These are phyloP conservation scores for Artibeus lituratus DNA, from an alignment of 2,797 vertebrate species.

Conservation along the genomic window DNA sequence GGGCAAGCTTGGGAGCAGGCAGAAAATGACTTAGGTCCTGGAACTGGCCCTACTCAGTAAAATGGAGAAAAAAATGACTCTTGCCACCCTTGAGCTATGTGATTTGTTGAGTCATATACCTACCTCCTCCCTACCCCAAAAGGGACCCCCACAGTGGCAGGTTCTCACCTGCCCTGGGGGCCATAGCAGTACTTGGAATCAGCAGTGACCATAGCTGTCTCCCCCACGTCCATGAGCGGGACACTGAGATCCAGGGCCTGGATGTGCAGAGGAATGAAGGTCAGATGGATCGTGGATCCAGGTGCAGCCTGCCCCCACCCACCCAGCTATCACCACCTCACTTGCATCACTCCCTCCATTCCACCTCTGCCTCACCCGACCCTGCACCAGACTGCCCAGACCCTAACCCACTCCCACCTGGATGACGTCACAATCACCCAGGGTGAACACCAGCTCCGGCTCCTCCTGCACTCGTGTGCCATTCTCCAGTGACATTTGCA, in stretches of 20 bases:
- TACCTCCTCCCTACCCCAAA: background rate
- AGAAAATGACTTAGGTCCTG: background rate
- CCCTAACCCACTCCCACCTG: constrained; percentile 84
- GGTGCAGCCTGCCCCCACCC: background rate
- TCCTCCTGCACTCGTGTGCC: constrained; percentile 86
- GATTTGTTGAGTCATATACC: background rate
- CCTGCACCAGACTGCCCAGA: background rate
- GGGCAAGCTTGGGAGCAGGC: background rate
- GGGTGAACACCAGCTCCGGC: constrained; percentile 86
- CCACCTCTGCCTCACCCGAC: background rate
- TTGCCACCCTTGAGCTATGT: background rate
- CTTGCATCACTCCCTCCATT: background rate
- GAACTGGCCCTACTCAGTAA: background rate
- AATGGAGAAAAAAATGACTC: background rate
- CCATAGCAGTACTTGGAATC: constrained; percentile 94
- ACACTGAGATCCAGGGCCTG: constrained; percentile 94
- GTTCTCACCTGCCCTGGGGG: constrained; percentile 88
- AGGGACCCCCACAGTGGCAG: background rate
- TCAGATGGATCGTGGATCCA: background rate
- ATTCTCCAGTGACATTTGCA: constrained; percentile 86
- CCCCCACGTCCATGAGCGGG: constrained; percentile 92
- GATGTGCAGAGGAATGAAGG: background rate
- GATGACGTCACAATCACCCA: constrained; percentile 95
- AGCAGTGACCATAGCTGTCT: constrained; percentile 89
- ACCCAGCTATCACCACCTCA: background rate